Conservation (phyloP, 2,797 vertebrate genomes). For the Lacerta bilineata region DNA sequence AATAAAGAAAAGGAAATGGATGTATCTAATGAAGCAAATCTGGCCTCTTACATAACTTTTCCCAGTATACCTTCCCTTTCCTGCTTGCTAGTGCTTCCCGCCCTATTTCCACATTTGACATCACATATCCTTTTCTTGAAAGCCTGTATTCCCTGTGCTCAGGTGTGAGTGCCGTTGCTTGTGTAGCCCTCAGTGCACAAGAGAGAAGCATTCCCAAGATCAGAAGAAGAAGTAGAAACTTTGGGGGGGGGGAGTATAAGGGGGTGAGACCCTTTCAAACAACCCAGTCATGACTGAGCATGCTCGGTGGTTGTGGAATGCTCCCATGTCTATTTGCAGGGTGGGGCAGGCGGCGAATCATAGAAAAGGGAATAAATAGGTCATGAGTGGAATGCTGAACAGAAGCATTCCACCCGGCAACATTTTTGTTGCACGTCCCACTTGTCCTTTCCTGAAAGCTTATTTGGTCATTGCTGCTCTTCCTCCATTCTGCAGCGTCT, state of each 20-base stretch:
- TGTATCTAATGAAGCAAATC: conserved; percentile 20
- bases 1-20: background rate
- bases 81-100: too few relatives aligned
- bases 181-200: background rate
- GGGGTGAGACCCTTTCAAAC: too few relatives aligned
- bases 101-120: background rate
- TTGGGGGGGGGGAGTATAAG: too few relatives aligned
- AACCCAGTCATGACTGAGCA: background rate
- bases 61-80: background rate
- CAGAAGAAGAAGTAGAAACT: background rate
- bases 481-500: background rate
- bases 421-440: background rate
- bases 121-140: conserved; percentile 1
- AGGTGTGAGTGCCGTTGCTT: background rate
- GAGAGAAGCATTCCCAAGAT: background rate
- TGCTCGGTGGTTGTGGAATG: background rate
- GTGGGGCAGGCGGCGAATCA: background rate
- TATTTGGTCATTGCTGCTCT: background rate
- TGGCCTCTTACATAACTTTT: background rate
- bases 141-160: background rate
- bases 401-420: background rate
- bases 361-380: background rate
- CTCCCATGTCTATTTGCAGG: background rate
- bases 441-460: background rate
- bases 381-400: too few relatives aligned